phyloP scores from a whole-genome alignment of 2,888 invertebrate species.

The Pasiphila rectangulata region DNA sequence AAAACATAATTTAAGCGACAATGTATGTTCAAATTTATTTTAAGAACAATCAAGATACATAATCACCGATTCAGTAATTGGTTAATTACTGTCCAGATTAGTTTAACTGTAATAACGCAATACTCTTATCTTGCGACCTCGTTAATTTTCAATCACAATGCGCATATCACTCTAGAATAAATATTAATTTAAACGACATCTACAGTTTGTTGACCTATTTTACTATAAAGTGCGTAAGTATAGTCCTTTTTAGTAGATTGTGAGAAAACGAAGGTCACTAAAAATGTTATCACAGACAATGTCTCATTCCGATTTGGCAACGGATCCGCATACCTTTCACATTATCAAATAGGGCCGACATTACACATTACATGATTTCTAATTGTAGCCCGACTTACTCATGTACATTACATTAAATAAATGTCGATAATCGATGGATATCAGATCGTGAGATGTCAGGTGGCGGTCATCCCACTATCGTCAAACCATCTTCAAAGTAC shows the following conservation, averaged over 20 bases:
- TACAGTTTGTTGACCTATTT: conserved; percentile 30
- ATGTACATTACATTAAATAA: conserved; percentile 7
- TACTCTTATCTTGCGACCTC: conserved; percentile 36
- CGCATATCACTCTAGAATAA: conserved; percentile 7
- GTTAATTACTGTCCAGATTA: conserved; percentile 7
- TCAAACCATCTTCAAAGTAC: conserved; percentile 12
- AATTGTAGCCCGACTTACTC: conserved; percentile 13
- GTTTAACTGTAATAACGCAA: conserved; percentile 18
- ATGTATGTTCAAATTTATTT: conserved; percentile 5
- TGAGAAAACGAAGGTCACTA: conserved; percentile 8
- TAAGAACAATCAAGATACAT: conserved; percentile 8
- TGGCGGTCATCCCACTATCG: conserved; percentile 5
- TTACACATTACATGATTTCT: conserved; percentile 12
- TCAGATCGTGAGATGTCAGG: conserved; percentile 4
- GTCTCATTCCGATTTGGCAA: conserved; percentile 18
- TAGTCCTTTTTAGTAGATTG: background rate
- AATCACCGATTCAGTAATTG: conserved; percentile 4
- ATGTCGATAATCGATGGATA: conserved; percentile 11
- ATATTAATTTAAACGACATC: conserved; percentile 8
- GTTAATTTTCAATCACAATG: conserved; percentile 25
- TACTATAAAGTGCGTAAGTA: conserved; percentile 20
- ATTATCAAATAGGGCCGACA: conserved; percentile 4
- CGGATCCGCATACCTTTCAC: conserved; percentile 14
- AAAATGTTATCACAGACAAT: conserved; percentile 12
- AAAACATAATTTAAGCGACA: conserved; percentile 4